Base-by-base conservation (phyloP, 2,113 vertebrate genomes). In the Aptenodytes patagonicus region DNA sequence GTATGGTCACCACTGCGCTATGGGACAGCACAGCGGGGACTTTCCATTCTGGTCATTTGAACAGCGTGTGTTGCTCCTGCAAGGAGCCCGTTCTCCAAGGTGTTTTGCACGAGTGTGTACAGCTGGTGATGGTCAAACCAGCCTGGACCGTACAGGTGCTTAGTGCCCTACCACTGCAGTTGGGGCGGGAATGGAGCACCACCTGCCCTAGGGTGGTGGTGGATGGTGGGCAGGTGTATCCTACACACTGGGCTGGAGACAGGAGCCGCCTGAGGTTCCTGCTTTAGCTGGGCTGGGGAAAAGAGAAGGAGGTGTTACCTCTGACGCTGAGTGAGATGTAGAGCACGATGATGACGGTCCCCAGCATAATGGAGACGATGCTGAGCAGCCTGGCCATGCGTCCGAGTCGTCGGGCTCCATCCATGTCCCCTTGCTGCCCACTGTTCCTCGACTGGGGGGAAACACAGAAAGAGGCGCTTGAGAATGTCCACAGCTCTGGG, bases 381-480 rank as follows among this genome's bases (percentile, higher is more conserved):
- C 99, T 99, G 91, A 99, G 98, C 80, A 98, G 98, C 54, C 99
- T 98, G 83, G 99, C 99, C 96, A 99, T 97, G 52, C 98, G 98
- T 24, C 99, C 99, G 19, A 99, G 98, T 62, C 99, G 97, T 95
- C 98, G 98, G 24, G 99, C 99, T 5, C 99, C 99, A 0, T 99
- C 99, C 81, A 97, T 11, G 85, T 99, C 98, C 19, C 99, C 99
- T 86, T 99, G 98, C 91, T 99, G 99, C 79, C 98, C 92, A 2
- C 99, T 99, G 93, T 99, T 98, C 96, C 99, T 98, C 10, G 99
- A 99, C 99, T 99, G 97, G 34, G 32, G 15, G 16, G 82, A 95
- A 38, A 73, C 52, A 95, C n/a, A 84, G 29, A 73, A 42, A 70
- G 40, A 77, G 57, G 4, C 11, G 49, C 10, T 31, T 78, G 69